Base-by-base conservation (phyloP, 2,888 invertebrate species). In the Crossocerus cetratus region DNA sequence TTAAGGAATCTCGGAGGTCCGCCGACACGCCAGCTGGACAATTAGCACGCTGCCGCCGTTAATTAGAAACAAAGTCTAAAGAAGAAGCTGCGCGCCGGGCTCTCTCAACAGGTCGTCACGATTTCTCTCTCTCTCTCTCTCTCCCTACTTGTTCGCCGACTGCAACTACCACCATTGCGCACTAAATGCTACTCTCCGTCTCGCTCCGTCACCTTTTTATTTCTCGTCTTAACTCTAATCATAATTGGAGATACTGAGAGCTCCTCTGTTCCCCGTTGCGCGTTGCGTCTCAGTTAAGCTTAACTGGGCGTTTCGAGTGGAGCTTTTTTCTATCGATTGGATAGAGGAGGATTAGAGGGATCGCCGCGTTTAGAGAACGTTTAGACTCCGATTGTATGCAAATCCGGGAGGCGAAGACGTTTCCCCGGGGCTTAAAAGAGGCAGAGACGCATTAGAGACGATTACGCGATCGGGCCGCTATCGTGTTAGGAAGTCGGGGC, bases 31-130 rank as follows among this genome's bases (percentile, higher is more conserved):
- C 74, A 71, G 80, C 72, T 72, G 74, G 74, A 80, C 79, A 83
- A 84, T 85, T 84, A 85, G 82, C 80, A 79, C 79, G 60, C 61
- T 63, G 66, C 74, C 61, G 77, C 59, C 72, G 80, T 85, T 85
- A 85, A 85, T 84, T 82, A 85, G 81, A 81, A 72, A 71, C 76
- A 77, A 78, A 78, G 75, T 76, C 70, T 55, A 72, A 70, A 72
- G 71, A 69, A 63, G 62, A 22, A 14, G 62, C 62, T 22, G 55
- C 60, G 21, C 23, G 13, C 21, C 18, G n/a, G n/a, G 32, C 21
- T 14, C 16, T 22, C 58, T 45, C 62, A 13, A 49, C 49, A 49
- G 49, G 32, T 63, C 64, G 49, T 72, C 60, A 66, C 74, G 65
- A 69, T 74, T 74, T 81, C 76, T 67, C 71, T 68, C 72, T 71